These are phyloP conservation scores for Plectrocnemia conspersa DNA, from an alignment of 1,140 invertebrate species.

Conservation along the genomic window DNA sequence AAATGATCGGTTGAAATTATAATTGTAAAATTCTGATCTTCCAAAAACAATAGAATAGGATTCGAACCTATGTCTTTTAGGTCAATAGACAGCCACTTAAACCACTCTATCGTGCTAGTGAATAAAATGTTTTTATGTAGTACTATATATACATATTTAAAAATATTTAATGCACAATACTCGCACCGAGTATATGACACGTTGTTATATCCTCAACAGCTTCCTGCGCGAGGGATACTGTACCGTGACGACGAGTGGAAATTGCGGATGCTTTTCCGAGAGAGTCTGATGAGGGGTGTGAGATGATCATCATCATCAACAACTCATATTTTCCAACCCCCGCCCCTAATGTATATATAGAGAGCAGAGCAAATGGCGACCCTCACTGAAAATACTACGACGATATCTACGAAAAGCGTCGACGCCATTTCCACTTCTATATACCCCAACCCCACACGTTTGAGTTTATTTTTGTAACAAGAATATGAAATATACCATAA, in stretches of 20 bases:
- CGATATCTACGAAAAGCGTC: too few species aligned
- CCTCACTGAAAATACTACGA: neutral
- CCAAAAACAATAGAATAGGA: too few species aligned
- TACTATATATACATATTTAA: too few species aligned
- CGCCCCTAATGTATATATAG: neutral
- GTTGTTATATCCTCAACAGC: constrained; percentile 10
- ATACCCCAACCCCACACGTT: neutral
- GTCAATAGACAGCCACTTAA: too few species aligned
- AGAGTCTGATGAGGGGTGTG: constrained; percentile 7
- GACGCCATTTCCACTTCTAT: neutral
- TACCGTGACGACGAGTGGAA: constrained; percentile 6
- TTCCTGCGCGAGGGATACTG: constrained; percentile 9
- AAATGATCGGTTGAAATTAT: too few species aligned
- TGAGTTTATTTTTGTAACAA: neutral
- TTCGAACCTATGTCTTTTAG: too few species aligned
- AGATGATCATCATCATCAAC: constrained; percentile 20
- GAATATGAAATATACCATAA: neutral
- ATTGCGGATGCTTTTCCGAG: neutral
- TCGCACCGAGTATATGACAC: too few species aligned
- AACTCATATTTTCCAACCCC: neutral
- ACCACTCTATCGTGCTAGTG: too few species aligned
- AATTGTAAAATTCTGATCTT: too few species aligned
- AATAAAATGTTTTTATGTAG: too few species aligned
- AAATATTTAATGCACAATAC: too few species aligned
- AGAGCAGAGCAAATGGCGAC: neutral